Base-by-base conservation (phyloP, 2,797 vertebrate genomes). In the Myoxocephalus aenaeus region DNA sequence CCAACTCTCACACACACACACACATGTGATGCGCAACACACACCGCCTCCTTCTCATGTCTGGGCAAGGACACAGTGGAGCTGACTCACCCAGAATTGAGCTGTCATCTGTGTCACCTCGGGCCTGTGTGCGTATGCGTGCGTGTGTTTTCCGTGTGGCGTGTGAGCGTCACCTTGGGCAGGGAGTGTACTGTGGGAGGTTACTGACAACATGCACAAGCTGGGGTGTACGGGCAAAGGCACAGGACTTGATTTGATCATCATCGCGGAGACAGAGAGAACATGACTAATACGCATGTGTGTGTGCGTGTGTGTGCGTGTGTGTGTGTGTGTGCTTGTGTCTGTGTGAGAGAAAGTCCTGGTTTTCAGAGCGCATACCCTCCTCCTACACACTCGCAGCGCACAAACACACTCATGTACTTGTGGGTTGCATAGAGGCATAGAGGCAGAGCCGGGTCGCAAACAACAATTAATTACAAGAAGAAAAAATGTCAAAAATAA, bases 11-110 rank as follows among this genome's bases (percentile, higher is more conserved):
- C 51, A 70, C 42, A 63, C 56, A 78, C 65, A 46, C 40, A 38
- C 58, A 79, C 59, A 77, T 0, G 68, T 5, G 67, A 77, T 77
- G 84, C 34, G 42, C 81, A 72, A 70, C 67, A 75, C 87, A 89
- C 88, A 91, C 85, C 83, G 75, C 87, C 86, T 90, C 90, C 89
- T 90, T 90, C 88, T 92, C 87, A 85, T 92, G 87, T 91, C 89
- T 92, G 86, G 89, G 85, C 92, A 93, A 94, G 93, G 92, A 92
- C 94, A 89, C 82, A 77, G 80, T 85, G 75, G 79, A 87, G 90
- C 93, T 95, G 93, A 94, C 89, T 94, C 93, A 93, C 89, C 82
- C 89, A 92, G 85, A 92, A 93, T 89, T 90, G 89, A 94, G 93
- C 87, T 92, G 94, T 94, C 92, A 92, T 92, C 92, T 90, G 88